A percentile compares a stretch with the other conserved stretches of the same genome.
phyloP scores from a whole-genome alignment of 2,888 invertebrate species.

The Patella depressa region DNA sequence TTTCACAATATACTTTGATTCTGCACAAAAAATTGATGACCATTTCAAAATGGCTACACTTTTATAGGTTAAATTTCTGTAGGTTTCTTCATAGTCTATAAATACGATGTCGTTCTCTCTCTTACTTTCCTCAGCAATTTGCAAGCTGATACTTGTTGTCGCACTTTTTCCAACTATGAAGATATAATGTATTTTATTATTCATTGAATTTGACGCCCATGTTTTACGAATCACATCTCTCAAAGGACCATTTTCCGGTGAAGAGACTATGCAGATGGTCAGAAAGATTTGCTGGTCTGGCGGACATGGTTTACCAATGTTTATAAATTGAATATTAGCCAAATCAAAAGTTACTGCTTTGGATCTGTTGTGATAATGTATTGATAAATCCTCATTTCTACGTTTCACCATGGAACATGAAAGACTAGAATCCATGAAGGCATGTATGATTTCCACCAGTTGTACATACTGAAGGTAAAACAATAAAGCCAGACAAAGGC shows the following conservation, averaged over 20 bases:
- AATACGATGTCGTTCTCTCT: background rate
- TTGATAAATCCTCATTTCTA: too few relatives aligned
- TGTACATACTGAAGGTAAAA: too few relatives aligned
- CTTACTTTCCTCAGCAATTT: background rate
- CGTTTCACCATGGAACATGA: too few relatives aligned
- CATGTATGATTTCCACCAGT: too few relatives aligned
- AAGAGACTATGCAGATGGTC: background rate
- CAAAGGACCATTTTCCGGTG: background rate
- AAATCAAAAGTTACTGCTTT: background rate
- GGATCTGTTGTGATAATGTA: too few relatives aligned
- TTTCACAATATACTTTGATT: background rate
- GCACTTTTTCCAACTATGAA: background rate
- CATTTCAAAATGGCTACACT: background rate
- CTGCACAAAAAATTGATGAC: background rate
- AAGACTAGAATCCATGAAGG: too few relatives aligned
- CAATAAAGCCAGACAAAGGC: too few relatives aligned
- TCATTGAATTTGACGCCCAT: background rate
- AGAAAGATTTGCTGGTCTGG: background rate
- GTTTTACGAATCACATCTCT: background rate
- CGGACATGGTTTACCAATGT: background rate
- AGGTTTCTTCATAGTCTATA: background rate
- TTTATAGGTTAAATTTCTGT: background rate
- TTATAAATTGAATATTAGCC: background rate
- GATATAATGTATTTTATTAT: background rate
- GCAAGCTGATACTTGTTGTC: background rate